Base-by-base conservation (phyloP, 2,113 vertebrate species). In the Misgurnus mizolepis region DNA sequence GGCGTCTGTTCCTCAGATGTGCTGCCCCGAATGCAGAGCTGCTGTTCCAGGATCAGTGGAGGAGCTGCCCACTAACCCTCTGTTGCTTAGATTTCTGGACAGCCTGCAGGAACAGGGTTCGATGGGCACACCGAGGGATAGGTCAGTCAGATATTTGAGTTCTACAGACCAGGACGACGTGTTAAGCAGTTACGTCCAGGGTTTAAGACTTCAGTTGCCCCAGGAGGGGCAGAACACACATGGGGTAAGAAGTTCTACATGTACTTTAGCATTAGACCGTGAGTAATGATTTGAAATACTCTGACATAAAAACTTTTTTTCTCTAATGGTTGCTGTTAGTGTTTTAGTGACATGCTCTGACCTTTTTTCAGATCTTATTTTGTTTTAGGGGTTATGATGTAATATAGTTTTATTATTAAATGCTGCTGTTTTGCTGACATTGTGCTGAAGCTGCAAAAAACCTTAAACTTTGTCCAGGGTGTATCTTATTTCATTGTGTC, bases 1-100 rank as follows among this genome's bases (percentile, higher is more conserved):
- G 87, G 91, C 91, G 53, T 89, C 92, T 41, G 89, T 88, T 82
- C 91, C 94, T 83, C 94, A 94, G 87, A 90, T 97, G 62, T 82
- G 93, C 82, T 99, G 97, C 75, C 97, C 97, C 0, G 95, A 97
- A 89, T 98, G 96, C 88, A 84, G 90, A 49, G 89, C 94, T 17
- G 93, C 92, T 0, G 93, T 93, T 1, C 90, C 90, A 9, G 92
- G 93, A 89, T 91, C 91, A 22, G 95, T 95, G 11, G 94, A 96
- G 84, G 94, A 96, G 47, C 93, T 98, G 67, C 97, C 96, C 0
- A 89, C 93, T 43, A 98, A 97, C 90, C 87, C 94, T 82, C 90
- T 98, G 81, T 91, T 98, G 34, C 90, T 96, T 34, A 93, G 93
- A 50, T 92, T 98, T 10, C 88, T 98, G 85, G 94, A 96, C 81